Conservation (phyloP, 2,888 invertebrate genomes). For the Chrysodeixis includens region DNA sequence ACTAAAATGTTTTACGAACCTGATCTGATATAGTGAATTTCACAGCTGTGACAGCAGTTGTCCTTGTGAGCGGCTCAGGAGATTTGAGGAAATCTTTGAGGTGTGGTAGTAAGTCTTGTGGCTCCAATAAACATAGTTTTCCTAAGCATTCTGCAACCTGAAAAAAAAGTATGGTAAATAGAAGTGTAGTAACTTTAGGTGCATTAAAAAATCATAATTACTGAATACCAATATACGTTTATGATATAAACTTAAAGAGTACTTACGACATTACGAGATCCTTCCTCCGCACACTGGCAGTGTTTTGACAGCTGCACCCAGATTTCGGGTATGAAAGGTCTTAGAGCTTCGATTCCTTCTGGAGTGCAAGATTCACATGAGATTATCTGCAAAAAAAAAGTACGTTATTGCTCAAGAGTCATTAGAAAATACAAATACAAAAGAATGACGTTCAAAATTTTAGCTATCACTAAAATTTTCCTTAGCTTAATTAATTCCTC, state of each 20-base stretch:
- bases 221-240: too few species aligned
- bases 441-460: too few species aligned
- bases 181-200: conserved; percentile 15
- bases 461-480: too few species aligned
- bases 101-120: conserved; percentile 95
- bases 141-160: conserved; percentile 98
- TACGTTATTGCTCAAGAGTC: background rate
- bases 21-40: conserved; percentile 99
- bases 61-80: conserved; percentile 95
- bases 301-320: conserved; percentile 98
- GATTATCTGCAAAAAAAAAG: conserved; percentile 90
- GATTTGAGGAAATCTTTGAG: conserved; percentile 95
- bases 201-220: background rate
- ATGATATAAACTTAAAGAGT: too few species aligned
- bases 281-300: conserved; percentile 99
- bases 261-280: conserved; percentile 97
- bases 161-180: conserved; percentile 31
- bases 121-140: conserved; percentile 98
- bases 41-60: conserved; percentile 99
- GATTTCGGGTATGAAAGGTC: conserved; percentile 95
- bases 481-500: conserved; percentile 38
- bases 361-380: conserved; percentile 94
- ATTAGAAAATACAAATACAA: too few species aligned
- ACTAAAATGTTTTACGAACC: conserved; percentile 77
- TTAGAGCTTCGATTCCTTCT: conserved; percentile 92